Percentiles rank a stretch among this genome's conserved stretches.
These are phyloP conservation scores for Jordanella pulchra DNA, from an alignment of 2,797 vertebrate genomes.

Conservation along the genomic window DNA sequence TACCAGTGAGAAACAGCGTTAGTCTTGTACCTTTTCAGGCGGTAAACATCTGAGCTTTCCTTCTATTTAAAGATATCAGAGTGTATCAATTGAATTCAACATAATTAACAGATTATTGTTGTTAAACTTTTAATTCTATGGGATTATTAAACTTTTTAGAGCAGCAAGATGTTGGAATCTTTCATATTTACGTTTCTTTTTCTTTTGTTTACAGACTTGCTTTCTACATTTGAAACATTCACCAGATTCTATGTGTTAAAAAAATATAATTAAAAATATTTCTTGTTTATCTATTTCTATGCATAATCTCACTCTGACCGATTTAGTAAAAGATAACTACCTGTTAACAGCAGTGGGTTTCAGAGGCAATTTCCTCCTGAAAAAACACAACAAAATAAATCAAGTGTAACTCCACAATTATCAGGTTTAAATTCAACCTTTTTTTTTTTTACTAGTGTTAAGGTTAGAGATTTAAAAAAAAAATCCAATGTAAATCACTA, in stretches of 20 bases:
- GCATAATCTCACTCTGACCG: neutral
- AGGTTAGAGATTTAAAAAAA: too few species aligned
- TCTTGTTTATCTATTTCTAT: neutral
- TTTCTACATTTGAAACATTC: too few species aligned
- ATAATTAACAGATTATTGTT: neutral
- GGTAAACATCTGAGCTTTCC: neutral
- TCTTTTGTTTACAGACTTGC: neutral
- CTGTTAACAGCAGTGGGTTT: too few species aligned
- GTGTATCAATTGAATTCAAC: neutral
- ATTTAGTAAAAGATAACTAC: neutral
- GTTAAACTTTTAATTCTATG: neutral
- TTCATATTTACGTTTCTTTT: neutral
- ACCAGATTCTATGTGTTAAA: too few species aligned
- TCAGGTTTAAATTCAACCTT: too few species aligned
- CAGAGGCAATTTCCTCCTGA: too few species aligned
- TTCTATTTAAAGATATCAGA: too few species aligned
- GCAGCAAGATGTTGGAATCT: neutral
- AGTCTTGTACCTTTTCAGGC: neutral
- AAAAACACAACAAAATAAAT: too few species aligned
- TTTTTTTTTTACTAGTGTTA: too few species aligned
- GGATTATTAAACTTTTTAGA: neutral
- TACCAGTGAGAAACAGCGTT: neutral
- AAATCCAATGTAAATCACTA: too few species aligned
- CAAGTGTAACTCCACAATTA: too few species aligned
- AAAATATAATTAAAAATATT: neutral